phyloP scores from a whole-genome alignment of 1,140 invertebrate species.

The Eupristina koningsbergeri region DNA sequence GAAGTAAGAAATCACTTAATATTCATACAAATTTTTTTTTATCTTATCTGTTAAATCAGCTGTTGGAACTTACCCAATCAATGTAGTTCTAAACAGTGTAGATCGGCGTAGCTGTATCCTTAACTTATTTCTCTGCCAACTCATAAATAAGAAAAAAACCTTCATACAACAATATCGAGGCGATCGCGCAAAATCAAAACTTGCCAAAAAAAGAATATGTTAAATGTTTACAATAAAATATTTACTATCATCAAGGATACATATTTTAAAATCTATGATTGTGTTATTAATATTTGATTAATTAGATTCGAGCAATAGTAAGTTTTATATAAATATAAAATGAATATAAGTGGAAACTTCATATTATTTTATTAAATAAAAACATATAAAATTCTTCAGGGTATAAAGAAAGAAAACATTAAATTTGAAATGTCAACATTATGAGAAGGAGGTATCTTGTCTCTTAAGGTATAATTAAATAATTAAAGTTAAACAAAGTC shows the following conservation, averaged over 20 bases:
- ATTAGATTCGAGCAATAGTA: no score
- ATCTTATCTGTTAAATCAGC: slow-evolving; percentile 44
- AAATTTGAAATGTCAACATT: no score
- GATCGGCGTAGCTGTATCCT: no score
- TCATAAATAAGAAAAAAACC: not conserved
- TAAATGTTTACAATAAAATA: not conserved
- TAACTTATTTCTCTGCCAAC: not conserved
- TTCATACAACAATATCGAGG: not conserved
- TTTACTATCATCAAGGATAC: not conserved
- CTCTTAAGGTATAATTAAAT: no score
- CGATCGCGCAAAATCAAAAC: not conserved
- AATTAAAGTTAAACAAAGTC: no score
- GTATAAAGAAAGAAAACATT: no score
- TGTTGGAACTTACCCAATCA: slow-evolving; percentile 7
- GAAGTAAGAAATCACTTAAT: slow-evolving; percentile 21
- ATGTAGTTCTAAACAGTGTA: not conserved
- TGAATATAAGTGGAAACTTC: no score
- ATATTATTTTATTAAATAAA: no score
- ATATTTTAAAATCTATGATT: not conserved
- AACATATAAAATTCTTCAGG: no score
- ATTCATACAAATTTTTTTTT: not conserved
- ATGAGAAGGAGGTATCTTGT: no score
- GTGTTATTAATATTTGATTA: no score
- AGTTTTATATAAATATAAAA: no score
- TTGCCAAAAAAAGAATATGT: not conserved